Conservation (phyloP, 2,113 vertebrate species). For the Seriola aureovittata region DNA sequence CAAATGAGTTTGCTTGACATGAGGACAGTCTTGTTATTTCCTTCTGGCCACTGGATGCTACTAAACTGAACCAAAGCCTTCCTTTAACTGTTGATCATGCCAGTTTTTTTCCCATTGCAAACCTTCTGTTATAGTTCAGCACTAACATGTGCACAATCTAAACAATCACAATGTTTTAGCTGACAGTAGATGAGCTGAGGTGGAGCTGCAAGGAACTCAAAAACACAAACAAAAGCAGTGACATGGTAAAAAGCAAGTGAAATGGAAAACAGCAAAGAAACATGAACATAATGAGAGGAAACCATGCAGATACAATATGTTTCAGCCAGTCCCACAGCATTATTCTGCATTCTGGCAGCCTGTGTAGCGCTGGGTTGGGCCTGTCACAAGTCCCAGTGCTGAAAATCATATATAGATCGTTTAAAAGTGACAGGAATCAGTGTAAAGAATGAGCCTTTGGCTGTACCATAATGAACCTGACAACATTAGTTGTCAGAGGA, state of each 20-base stretch:
- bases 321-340: background rate
- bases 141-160: background rate
- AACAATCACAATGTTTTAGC: background rate
- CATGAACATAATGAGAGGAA: background rate
- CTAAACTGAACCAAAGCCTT: slow-evolving; percentile 21
- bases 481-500: slow-evolving; percentile 3
- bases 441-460: slow-evolving; percentile 81
- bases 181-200: background rate
- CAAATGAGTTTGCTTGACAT: slow-evolving; percentile 24
- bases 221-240: background rate
- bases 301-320: background rate
- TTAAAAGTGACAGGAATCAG: slow-evolving; percentile 81
- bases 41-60: background rate
- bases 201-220: background rate
- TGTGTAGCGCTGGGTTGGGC: slow-evolving; percentile 46
- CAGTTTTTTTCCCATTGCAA: slow-evolving; percentile 2
- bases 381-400: slow-evolving; percentile 67
- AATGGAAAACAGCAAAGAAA: background rate
- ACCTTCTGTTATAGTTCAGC: background rate
- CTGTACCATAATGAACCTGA: slow-evolving; percentile 38
- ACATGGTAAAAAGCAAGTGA: background rate
- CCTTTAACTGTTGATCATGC: background rate
- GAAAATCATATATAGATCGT: slow-evolving; percentile 47
- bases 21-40: slow-evolving; percentile 9
- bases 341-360: slow-evolving; percentile 18